These are phyloP conservation scores for Amphiprion percula DNA, from an alignment of 2,113 vertebrate genomes.

Conservation along the genomic window DNA sequence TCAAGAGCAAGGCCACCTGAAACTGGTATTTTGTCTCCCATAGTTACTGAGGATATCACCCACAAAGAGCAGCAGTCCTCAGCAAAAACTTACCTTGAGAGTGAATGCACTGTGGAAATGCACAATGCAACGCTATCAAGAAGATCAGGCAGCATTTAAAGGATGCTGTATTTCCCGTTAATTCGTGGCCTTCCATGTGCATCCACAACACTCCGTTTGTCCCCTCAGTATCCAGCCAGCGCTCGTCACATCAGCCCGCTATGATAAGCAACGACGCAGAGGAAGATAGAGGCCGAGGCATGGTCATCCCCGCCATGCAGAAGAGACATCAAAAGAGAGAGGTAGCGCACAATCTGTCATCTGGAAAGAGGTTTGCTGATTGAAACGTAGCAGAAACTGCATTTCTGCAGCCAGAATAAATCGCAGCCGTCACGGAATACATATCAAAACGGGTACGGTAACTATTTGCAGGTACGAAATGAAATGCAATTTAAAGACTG, in stretches of 20 bases:
- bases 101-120: not conserved
- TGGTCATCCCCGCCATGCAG: slow-evolving; percentile 6
- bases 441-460: no score
- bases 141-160: not conserved
- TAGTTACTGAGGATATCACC: not conserved
- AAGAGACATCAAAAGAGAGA: no score
- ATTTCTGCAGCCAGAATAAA: not conserved
- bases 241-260: not conserved
- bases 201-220: not conserved
- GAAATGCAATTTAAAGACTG: not conserved
- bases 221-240: not conserved
- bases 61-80: not conserved
- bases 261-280: not conserved
- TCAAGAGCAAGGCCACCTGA: slow-evolving; percentile 15
- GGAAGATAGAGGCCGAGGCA: not conserved
- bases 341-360: slow-evolving; percentile 13
- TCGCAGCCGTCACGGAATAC: no score
- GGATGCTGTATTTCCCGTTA: not conserved
- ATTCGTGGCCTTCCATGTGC: not conserved
- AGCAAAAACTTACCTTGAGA: not conserved
- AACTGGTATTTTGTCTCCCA: slow-evolving; percentile 10
- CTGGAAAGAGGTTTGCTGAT: not conserved
- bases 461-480: no score
- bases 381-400: not conserved
- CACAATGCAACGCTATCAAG: not conserved